Base-by-base conservation (phyloP, 2,888 invertebrate species). In the Diogma glabrata region DNA sequence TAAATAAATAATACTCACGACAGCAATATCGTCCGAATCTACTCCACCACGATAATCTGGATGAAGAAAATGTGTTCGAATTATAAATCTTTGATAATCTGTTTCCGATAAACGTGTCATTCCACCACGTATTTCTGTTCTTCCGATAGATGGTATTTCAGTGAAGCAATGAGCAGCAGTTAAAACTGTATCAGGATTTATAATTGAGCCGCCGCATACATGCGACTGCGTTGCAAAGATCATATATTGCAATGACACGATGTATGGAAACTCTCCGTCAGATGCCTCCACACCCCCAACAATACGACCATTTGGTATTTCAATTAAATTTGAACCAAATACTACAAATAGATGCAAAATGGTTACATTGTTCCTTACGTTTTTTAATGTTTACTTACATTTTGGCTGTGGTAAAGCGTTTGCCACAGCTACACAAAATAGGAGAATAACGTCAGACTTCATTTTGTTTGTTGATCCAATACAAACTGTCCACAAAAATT, bases 1-100 rank as follows among this genome's bases (percentile, higher is more conserved):
- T 1, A 28, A 10, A n/a, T 14, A 22, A 10, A 19, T 40, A 9
- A 20, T 65, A 58, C 63, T 63, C 52, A 79, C 56, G 2, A 79
- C 50, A 23, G 75, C 78, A 56, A 79, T 75, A 58, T 79, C 79
- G 56, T 73, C 71, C 53, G 70, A 70, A 14, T 66, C 70, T n/a
- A 70, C 67, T 3, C 64, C 64, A n/a, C 71, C 70, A 30, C 9
- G 22, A 54, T 58, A 67, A 3, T 23, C 2, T 30, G 61, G 60
- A 54, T 74, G 72, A 2, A 67, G 58, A 19, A 61, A 57, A 17
- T 63, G 59, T 14, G 59, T 63, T 5, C 58, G 60, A 9, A 72
- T 60, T 47, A 19, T 24, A 12, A 47, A 50, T 8, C 54, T 40
- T 51, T 66, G 53, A 4, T 52, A 49, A 26, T 48, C 46, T 10